A percentile compares a stretch with the other conserved stretches of the same genome.
Conservation (phyloP, 2,888 invertebrate species). For the Protula sp. region DNA sequence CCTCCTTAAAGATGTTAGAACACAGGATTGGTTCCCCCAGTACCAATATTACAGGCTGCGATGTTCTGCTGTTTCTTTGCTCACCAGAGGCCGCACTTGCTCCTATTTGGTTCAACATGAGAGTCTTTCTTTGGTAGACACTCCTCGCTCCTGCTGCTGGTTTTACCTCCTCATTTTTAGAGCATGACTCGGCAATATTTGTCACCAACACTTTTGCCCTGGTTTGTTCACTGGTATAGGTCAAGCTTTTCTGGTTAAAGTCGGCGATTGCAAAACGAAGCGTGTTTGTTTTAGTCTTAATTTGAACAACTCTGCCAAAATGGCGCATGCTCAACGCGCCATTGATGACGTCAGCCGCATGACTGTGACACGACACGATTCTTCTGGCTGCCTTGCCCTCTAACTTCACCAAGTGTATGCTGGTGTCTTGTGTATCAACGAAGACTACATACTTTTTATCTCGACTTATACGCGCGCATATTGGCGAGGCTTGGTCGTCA, state of each 20-base stretch:
- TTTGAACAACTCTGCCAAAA: too few species aligned
- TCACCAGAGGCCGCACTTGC: not conserved
- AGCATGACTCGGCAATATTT: not conserved
- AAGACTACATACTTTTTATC: not conserved
- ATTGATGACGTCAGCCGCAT: not conserved
- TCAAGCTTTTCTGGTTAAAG: not conserved
- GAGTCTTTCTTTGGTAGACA: not conserved
- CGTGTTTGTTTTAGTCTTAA: not conserved
- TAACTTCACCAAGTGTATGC: not conserved
- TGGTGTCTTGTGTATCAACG: not conserved
- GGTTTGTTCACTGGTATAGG: not conserved
- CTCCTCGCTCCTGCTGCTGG: not conserved
- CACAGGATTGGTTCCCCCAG: not conserved
- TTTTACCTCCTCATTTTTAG: too few species aligned
- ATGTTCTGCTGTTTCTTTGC: not conserved
- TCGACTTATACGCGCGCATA: not conserved
- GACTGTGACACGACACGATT: not conserved
- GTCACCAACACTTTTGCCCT: not conserved
- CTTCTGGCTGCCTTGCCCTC: not conserved
- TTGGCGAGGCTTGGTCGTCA: too few species aligned
- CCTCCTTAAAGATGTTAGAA: not conserved
- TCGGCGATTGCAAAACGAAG: not conserved
- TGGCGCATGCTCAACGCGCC: not conserved
- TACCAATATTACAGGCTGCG: not conserved
- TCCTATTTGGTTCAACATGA: not conserved